Evolutionary conservation across 2,888 invertebrate species (phyloP).

Genomic region (Pseudococcus viburni): DNA sequence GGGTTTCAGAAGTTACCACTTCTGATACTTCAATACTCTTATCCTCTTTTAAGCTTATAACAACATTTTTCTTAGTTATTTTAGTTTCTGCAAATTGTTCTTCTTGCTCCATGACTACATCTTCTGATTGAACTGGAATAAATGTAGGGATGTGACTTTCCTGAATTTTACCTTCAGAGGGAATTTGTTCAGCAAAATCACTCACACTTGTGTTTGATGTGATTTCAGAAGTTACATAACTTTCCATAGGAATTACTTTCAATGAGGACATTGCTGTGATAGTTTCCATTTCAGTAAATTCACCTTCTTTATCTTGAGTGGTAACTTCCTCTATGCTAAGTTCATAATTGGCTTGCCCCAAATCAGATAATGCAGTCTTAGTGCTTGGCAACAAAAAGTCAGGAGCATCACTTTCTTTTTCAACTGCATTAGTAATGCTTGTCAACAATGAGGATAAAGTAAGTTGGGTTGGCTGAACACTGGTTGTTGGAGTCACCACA

Average conservation of each 20-base stretch:
- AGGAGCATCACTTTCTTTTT: conserved; percentile 61
- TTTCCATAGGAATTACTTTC: conserved; percentile 71
- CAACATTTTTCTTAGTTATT: conserved; percentile 70
- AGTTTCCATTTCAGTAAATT: conserved; percentile 72
- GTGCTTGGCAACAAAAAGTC: conserved; percentile 61
- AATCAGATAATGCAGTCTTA: conserved; percentile 71
- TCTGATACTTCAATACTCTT: conserved; percentile 69
- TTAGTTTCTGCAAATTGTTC: conserved; percentile 70
- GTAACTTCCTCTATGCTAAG: conserved; percentile 72
- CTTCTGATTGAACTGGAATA: conserved; percentile 61
- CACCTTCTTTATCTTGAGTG: conserved; percentile 69
- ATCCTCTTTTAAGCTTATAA: conserved; percentile 70
- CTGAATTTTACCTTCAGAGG: conserved; percentile 9
- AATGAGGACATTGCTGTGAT: conserved; percentile 70
- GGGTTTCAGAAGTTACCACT: conserved; percentile 62
- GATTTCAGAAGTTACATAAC: conserved; percentile 71
- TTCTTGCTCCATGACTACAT: conserved; percentile 71
- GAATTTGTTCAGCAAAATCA: conserved; percentile 48
- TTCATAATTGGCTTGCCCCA: conserved; percentile 69
- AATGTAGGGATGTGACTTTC: conserved; percentile 48
- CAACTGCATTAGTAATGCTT: conserved; percentile 56
- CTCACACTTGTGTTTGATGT: conserved; percentile 51
- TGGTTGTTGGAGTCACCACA: conserved; percentile 69
- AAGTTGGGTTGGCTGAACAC: conserved; percentile 73
- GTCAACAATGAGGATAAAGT: conserved; percentile 71